Base-by-base conservation (phyloP, 2,113 vertebrate species). In the Corythornis cristatus region DNA sequence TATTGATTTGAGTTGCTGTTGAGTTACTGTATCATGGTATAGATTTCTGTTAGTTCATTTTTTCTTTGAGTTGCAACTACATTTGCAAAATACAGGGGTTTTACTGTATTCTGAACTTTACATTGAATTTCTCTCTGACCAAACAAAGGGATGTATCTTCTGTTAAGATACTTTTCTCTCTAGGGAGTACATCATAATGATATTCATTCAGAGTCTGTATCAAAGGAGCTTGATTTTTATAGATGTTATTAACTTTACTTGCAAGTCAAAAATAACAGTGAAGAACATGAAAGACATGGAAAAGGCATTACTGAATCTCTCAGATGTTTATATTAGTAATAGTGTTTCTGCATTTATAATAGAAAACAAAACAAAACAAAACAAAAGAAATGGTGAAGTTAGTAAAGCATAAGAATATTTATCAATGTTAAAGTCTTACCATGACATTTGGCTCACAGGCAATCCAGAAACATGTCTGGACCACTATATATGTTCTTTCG, bases 31-130 rank as follows among this genome's bases (percentile, higher is more conserved):
- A 5, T 60, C 35, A 31, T 8, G 5, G 5, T 29, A 29, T 15
- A 58, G 13, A 43, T 74, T 82, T 89, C 12, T 66, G 19, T n/a
- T 51, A 11, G 2, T 68, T 84, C 8, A 3, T 28, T 53, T 70
- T 70, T 37, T 40, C 23, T 72, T 67, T 76, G 9, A 1, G 80
- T 94, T 85, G 16, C 15, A 42, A 3, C 13, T 83, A 70, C 35
- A 25, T 84, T 74, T 81, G 7, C 45, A 45, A 76, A 62, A 23
- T 43, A 51, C 0, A 0, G 8, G 29, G 5, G 0, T 1, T 43
- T 64, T 42, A 12, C 16, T 77, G 7, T 46, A 9, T 79, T 58
- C 31, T 56, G 60, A 81, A 33, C 22, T 62, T 11, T 50, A 37
- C 14, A 74, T 88, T 12, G 15, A 86, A 20, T 16, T 7, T 57